Percentiles rank a stretch among this genome's conserved stretches.
These are phyloP conservation scores for Tinea semifulvella DNA, from an alignment of 2,888 invertebrate species.

Conservation along the genomic window DNA sequence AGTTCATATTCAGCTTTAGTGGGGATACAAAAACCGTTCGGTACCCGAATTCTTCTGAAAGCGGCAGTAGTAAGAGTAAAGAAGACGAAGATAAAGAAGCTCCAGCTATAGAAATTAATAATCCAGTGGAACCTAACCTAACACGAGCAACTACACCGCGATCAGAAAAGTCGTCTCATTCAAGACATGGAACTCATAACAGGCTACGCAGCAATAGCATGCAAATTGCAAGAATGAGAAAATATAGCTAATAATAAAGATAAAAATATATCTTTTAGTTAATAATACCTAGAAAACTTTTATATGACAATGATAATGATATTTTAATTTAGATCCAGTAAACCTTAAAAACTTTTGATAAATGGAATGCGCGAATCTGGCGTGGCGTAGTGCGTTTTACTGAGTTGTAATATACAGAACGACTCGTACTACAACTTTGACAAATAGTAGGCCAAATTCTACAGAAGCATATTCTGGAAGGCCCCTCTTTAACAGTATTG, in stretches of 20 bases:
- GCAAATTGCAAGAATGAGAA: conserved; percentile 48
- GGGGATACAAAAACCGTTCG: conserved; percentile 75
- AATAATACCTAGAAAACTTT: too few species aligned
- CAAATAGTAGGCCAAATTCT: too few species aligned
- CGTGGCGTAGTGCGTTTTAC: too few species aligned
- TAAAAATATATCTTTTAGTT: too few species aligned
- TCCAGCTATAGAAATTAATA: conserved; percentile 20
- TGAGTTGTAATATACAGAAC: too few species aligned
- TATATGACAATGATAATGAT: too few species aligned
- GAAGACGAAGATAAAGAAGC: conserved; percentile 27
- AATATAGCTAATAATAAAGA: conserved; percentile 34
- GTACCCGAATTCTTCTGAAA: conserved; percentile 46
- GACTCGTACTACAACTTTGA: too few species aligned
- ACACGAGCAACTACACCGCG: conserved; percentile 36
- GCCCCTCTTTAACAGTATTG: too few species aligned
- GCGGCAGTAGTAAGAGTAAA: conserved; percentile 35
- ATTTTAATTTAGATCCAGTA: too few species aligned
- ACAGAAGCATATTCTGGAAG: too few species aligned
- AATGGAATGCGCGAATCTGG: too few species aligned
- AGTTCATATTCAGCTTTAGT: conserved; percentile 75
- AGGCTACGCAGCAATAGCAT: conserved; percentile 51
- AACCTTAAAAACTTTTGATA: too few species aligned
- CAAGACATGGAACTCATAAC: conserved; percentile 44
- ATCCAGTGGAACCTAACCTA: conserved; percentile 30
- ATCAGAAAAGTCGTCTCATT: conserved; percentile 44